Conservation (phyloP, 2,797 vertebrate species). For the Gobio occitaniae region DNA sequence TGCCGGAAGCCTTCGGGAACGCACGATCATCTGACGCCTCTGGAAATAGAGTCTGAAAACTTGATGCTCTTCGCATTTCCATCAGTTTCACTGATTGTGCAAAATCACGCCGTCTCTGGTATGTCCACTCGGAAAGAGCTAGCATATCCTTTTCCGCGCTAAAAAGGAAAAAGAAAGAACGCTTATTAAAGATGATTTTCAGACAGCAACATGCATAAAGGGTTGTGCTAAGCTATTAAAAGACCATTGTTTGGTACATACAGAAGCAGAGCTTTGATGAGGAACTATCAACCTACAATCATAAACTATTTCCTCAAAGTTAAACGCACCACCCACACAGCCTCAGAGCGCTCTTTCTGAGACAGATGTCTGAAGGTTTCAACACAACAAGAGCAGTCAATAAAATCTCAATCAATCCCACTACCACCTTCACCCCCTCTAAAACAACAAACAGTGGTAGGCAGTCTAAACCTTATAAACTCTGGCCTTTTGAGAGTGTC, state of each 20-base stretch:
- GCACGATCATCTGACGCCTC: conserved; percentile 73
- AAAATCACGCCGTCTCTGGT: conserved; percentile 91
- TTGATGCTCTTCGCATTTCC: conserved; percentile 83
- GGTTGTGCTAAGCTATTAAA: background rate
- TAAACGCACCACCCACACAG: conserved; percentile 19
- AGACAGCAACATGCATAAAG: background rate
- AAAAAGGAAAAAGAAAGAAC: conserved; percentile 39
- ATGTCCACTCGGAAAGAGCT: conserved; percentile 95
- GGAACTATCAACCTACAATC: conserved; percentile 19
- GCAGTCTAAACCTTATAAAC: conserved; percentile 33
- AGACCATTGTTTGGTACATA: background rate
- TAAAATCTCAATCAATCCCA: conserved; percentile 41
- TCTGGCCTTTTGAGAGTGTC: conserved; percentile 8
- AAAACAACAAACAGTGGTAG: conserved; percentile 13
- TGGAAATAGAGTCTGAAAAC: conserved; percentile 87
- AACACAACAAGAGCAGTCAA: conserved; percentile 20
- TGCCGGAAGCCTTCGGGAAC: conserved; percentile 55
- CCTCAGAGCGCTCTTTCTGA: conserved; percentile 22
- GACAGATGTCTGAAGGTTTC: conserved; percentile 32
- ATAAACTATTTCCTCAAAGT: conserved; percentile 37
- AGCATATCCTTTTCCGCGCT: conserved; percentile 99
- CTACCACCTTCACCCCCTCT: conserved; percentile 21
- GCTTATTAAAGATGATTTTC: conserved; percentile 41
- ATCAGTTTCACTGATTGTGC: conserved; percentile 74
- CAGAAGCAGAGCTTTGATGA: conserved; percentile 17